Evolutionary conservation across 2,113 vertebrate genomes (phyloP).

Genomic region (Dissostichus mawsoni): DNA sequence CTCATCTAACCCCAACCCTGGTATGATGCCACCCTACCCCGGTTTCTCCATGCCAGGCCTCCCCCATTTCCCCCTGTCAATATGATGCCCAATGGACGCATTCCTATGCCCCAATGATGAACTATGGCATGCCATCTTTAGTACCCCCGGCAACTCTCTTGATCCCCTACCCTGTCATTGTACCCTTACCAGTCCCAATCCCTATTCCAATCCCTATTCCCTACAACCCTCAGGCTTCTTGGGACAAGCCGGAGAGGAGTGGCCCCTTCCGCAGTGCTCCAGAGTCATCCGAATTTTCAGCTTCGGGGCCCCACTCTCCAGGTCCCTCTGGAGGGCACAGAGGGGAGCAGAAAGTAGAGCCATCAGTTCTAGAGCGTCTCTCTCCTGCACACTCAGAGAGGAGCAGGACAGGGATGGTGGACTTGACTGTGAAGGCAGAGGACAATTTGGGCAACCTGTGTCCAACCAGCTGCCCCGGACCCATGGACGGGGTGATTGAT

Average conservation of each 20-base stretch:
- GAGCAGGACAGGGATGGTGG: conserved; percentile 87
- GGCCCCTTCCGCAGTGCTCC: conserved; percentile 88
- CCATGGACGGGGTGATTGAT: conserved; percentile 95
- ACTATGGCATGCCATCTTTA: conserved; percentile 96
- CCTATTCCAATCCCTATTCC: conserved; percentile 98
- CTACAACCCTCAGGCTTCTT: conserved; percentile 89
- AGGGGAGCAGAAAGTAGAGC: conserved; percentile 88
- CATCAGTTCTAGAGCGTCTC: conserved; percentile 84
- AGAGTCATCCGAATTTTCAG: conserved; percentile 86
- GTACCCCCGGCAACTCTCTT: conserved; percentile 97
- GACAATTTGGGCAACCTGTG: conserved; percentile 84
- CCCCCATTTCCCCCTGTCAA: conserved; percentile 92
- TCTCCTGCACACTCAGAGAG: conserved; percentile 87
- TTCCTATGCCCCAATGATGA: conserved; percentile 96
- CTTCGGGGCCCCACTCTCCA: conserved; percentile 85
- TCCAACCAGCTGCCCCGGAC: conserved; percentile 81
- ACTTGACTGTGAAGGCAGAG: conserved; percentile 91
- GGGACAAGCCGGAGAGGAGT: conserved; percentile 89
- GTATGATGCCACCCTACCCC: conserved; percentile 91
- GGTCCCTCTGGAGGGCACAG: conserved; percentile 73
- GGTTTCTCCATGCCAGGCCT: conserved; percentile 91
- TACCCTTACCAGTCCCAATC: conserved; percentile 96
- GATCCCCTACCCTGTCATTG: conserved; percentile 98
- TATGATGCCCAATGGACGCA: conserved; percentile 96
- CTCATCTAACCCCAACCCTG: conserved; percentile 89